A percentile compares a stretch with the other conserved stretches of the same genome.
Evolutionary conservation across 2,113 vertebrate genomes (phyloP).

Genomic region (Isurus oxyrinchus): DNA sequence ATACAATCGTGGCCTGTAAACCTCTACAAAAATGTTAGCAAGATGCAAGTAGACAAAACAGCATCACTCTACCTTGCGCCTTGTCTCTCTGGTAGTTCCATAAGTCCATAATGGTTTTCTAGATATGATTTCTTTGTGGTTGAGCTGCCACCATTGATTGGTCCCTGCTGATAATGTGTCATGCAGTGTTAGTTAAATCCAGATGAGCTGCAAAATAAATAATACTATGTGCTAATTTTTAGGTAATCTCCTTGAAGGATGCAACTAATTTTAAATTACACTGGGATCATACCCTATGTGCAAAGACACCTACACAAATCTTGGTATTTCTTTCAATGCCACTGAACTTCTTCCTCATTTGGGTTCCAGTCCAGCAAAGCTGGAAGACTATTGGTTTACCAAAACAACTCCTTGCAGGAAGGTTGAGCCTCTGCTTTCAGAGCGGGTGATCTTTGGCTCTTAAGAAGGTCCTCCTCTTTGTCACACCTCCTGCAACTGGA

Average conservation of each 20-base stretch:
- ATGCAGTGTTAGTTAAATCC: not conserved
- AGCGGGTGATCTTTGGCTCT: too few relatives aligned
- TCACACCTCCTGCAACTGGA: not conserved
- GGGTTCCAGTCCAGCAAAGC: not conserved
- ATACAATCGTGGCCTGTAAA: not conserved
- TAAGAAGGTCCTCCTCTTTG: too few relatives aligned
- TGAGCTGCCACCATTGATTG: not conserved
- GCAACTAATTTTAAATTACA: not conserved
- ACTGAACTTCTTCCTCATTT: not conserved
- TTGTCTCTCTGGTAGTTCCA: not conserved
- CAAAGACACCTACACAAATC: not conserved
- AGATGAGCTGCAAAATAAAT: not conserved
- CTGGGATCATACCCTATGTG: not conserved
- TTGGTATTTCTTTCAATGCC: not conserved
- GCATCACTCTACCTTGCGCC: not conserved
- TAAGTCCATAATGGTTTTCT: not conserved
- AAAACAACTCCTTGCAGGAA: too few relatives aligned
- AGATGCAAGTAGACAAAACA: not conserved
- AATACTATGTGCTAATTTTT: not conserved
- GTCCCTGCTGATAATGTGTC: not conserved
- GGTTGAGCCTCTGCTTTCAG: too few relatives aligned
- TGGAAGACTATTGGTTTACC: too few relatives aligned
- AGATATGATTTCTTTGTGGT: not conserved
- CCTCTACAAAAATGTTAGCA: not conserved
- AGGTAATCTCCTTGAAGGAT: not conserved